Evolutionary conservation across 2,797 vertebrate genomes (phyloP).

Genomic region (Sebastes variabilis): DNA sequence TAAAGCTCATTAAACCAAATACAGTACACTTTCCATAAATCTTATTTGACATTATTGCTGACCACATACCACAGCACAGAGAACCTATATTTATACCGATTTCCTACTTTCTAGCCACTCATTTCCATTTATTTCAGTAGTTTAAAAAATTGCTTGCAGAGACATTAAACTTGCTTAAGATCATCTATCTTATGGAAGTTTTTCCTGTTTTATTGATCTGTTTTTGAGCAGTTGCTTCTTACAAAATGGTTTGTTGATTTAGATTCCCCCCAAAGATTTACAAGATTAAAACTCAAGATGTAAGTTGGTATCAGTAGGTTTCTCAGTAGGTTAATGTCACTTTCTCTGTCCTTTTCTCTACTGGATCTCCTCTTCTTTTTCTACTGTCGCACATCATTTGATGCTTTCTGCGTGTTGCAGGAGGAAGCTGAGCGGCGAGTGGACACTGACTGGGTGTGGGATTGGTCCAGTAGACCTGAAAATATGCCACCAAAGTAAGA

Average conservation of each 20-base stretch:
- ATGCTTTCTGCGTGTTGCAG: constrained; percentile 31
- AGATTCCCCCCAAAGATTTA: not conserved
- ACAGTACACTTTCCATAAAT: not conserved
- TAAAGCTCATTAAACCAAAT: not conserved
- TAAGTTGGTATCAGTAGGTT: not conserved
- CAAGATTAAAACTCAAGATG: not conserved
- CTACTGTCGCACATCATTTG: not conserved
- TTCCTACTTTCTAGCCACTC: not conserved
- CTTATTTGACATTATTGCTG: not conserved
- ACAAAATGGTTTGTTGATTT: not conserved
- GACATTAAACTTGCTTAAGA: not conserved
- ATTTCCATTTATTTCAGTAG: not conserved
- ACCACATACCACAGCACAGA: not conserved
- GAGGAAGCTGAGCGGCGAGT: constrained; percentile 73
- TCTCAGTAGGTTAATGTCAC: not conserved
- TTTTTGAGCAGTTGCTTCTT: not conserved
- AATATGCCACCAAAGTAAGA: constrained; percentile 83
- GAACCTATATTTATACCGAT: not conserved
- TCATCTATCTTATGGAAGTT: not conserved
- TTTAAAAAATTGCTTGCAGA: not conserved
- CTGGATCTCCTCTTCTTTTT: not conserved
- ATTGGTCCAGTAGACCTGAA: constrained; percentile 85
- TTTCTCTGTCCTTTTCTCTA: not conserved
- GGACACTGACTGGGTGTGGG: constrained; percentile 82
- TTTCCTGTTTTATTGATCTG: not conserved